phyloP scores from a whole-genome alignment of 2,113 vertebrate genomes.

The Sceloporus tristichus region DNA sequence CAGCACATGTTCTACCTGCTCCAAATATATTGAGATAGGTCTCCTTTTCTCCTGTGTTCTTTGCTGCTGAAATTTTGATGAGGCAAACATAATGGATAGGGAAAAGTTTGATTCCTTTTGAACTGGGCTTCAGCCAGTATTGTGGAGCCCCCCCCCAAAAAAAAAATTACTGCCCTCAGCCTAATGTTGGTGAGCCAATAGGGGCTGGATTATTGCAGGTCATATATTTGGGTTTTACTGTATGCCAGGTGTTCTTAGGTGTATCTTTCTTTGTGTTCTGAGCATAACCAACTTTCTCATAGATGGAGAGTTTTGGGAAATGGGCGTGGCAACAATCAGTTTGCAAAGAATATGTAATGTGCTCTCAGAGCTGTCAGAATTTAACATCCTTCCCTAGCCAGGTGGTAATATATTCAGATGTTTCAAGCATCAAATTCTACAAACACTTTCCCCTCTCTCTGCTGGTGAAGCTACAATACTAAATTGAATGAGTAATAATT shows the following conservation, averaged over 20 bases:
- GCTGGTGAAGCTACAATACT: too few species aligned
- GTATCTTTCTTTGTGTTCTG: neutral
- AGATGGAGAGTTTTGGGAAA: neutral
- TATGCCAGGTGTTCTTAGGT: neutral
- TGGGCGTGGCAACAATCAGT: neutral
- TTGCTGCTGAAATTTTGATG: accelerated
- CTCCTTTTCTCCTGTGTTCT: accelerated
- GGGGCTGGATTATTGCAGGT: neutral
- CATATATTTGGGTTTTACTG: too few species aligned
- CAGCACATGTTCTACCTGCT: constrained; percentile 47
- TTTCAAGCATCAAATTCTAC: too few species aligned
- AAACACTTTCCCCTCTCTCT: too few species aligned
- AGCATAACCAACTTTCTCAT: neutral
- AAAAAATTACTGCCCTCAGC: accelerated
- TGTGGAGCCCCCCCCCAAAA: neutral
- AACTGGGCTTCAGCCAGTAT: neutral
- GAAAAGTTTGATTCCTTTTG: neutral
- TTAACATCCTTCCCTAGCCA: too few species aligned
- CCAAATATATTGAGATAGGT: constrained; percentile 28
- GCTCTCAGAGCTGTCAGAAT: too few species aligned
- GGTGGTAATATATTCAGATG: too few species aligned
- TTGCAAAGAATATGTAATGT: neutral
- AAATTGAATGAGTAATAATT: too few species aligned
- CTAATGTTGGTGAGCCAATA: neutral
- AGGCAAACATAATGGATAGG: neutral